A percentile compares a stretch with the other conserved stretches of the same genome.
Conservation (phyloP, 2,888 invertebrate species). For the Trissoscelio sp. region DNA sequence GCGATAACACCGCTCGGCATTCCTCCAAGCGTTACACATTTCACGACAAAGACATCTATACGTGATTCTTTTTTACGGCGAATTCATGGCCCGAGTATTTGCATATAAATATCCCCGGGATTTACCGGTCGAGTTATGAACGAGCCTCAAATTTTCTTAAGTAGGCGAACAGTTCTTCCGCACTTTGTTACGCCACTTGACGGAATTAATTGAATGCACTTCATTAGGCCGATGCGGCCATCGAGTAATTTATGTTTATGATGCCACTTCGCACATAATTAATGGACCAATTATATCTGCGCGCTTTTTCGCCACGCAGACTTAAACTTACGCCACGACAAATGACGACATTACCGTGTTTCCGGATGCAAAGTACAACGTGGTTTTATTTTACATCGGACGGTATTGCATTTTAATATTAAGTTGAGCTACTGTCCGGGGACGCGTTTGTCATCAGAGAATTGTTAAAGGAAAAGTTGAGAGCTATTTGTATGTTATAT, state of each 20-base stretch:
- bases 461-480: conserved; percentile 4
- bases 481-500: conserved; percentile 4
- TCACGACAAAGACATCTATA: conserved; percentile 56
- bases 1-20: conserved; percentile 66
- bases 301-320: background rate
- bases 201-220: conserved; percentile 49
- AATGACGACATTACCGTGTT: conserved; percentile 8
- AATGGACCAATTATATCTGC: conserved; percentile 30
- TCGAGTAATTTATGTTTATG: conserved; percentile 37
- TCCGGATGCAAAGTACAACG: background rate
- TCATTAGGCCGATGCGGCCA: conserved; percentile 36
- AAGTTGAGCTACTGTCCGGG: background rate
- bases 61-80: conserved; percentile 57
- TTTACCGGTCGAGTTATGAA: conserved; percentile 60
- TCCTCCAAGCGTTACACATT: conserved; percentile 64
- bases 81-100: conserved; percentile 57
- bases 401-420: conserved; percentile 40
- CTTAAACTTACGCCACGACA: too few species aligned
- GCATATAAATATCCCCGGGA: conserved; percentile 60
- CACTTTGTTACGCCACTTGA: conserved; percentile 41
- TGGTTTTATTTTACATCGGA: conserved; percentile 29
- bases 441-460: conserved; percentile 25
- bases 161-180: conserved; percentile 30
- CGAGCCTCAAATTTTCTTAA: conserved; percentile 58
- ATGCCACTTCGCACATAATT: conserved; percentile 13